A percentile compares a stretch with the other conserved stretches of the same genome.
These are phyloP conservation scores for Cheilosia soror DNA, from an alignment of 2,888 invertebrate species.

Conservation along the genomic window DNA sequence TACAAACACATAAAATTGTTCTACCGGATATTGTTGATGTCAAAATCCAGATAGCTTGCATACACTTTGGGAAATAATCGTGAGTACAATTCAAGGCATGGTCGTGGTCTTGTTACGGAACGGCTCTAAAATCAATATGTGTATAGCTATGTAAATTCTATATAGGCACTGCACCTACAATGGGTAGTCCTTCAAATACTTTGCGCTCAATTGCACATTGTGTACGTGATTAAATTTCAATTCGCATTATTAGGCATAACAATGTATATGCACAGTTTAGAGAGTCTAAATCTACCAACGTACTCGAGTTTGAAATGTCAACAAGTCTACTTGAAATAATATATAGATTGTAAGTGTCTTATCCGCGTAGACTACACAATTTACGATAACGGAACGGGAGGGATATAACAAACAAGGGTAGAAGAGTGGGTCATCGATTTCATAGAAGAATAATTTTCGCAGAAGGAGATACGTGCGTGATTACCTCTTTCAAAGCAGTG, in stretches of 20 bases:
- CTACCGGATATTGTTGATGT: conserved; percentile 44
- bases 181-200: background rate
- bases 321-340: conserved; percentile 64
- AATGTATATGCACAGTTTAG: background rate
- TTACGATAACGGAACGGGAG: conserved; percentile 16
- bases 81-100: too few relatives aligned
- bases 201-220: background rate
- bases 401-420: background rate
- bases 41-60: conserved; percentile 4
- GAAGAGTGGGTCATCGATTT: conserved; percentile 70
- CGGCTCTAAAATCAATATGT: too few relatives aligned
- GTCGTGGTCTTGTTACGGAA: too few relatives aligned
- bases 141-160: too few relatives aligned
- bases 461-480: conserved; percentile 66
- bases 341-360: conserved; percentile 29
- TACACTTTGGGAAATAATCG: too few relatives aligned
- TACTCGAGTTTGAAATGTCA: conserved; percentile 54
- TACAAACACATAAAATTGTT: conserved; percentile 33
- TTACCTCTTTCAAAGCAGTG: conserved; percentile 65
- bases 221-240: conserved; percentile 37
- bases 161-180: too few relatives aligned
- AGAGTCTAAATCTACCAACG: conserved; percentile 29
- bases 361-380: conserved; percentile 35
- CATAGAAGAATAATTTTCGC: conserved; percentile 34
- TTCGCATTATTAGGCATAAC: conserved; percentile 14